Conservation (phyloP, 2,888 invertebrate species). For the Liopterus haemorrhoidalis region DNA sequence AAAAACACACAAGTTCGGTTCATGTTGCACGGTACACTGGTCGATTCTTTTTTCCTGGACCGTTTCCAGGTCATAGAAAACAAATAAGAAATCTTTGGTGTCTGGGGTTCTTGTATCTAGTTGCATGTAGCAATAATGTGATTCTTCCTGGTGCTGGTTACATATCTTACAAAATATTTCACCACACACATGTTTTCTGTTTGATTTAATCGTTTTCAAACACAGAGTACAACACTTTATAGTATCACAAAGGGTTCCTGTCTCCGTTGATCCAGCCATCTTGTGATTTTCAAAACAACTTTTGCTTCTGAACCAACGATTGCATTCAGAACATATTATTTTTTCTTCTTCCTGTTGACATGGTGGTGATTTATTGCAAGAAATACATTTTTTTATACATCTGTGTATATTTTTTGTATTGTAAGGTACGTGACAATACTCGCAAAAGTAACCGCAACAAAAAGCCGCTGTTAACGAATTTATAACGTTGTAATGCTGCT, state of each 20-base stretch:
- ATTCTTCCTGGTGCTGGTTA: neutral
- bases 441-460: constrained; percentile 26
- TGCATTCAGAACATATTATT: constrained; percentile 17
- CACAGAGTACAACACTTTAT: no score
- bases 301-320: constrained; percentile 15
- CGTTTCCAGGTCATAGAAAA: constrained; percentile 24
- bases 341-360: neutral
- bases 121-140: constrained; percentile 19
- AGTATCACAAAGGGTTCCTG: no score
- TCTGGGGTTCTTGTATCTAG: constrained; percentile 16
- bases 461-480: constrained; percentile 31
- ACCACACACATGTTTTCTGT: constrained; percentile 18
- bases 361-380: constrained; percentile 10
- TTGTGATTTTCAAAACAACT: no score
- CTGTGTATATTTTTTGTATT: constrained; percentile 3
- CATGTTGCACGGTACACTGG: constrained; percentile 16
- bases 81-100: constrained; percentile 9
- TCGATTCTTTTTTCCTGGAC: constrained; percentile 14
- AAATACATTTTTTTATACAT: constrained; percentile 17
- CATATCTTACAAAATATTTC: neutral
- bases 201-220: constrained; percentile 12
- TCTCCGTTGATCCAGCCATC: no score
- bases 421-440: constrained; percentile 18
- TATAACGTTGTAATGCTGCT: no score
- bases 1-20: constrained; percentile 24